Base-by-base conservation (phyloP, 2,113 vertebrate species). In the Crotalus viridis region DNA sequence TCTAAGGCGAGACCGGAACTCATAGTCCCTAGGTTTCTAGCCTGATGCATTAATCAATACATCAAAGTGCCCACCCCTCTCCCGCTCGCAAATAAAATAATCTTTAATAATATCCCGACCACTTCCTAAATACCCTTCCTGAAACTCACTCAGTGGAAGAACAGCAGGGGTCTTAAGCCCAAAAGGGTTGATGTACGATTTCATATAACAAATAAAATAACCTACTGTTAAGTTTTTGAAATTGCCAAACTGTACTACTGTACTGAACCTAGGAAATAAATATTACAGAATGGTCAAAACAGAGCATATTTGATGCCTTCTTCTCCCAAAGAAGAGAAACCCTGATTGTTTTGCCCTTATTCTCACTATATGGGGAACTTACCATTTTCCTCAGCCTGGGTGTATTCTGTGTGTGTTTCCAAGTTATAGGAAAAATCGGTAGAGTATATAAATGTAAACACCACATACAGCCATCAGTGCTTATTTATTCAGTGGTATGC, bases 401-500 rank as follows among this genome's bases (percentile, higher is more conserved):
- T 48, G 4, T 87, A 87, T 87, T 5, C n/a, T 56, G 7, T 43
- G 3, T 17, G 7, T 81, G 17, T 81, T 43, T 81, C 74, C 74
- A 81, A 81, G 21, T 81, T 81, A 0, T 89, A 0, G 3, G 8
- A 92, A n/a, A 48, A 59, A 56, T 0, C 33, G 61, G 3, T 1
- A 7, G 86, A 28, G 81, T 55, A 87, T 91, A 91, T 94, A 95
- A 93, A 96, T 92, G 93, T 94, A 87, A 93, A 87, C 88, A 74
- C 64, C 86, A 43, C 96, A 92, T 17, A 6, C 0, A 1, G 54
- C 92, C 52, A 74, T 69, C 92, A 28, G 91, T 0, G 0, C 28
- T 93, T 97, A 86, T 96, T 97, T 96, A 97, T 96, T 93, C 13
- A 0, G 91, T 88, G 93, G 94, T 88, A 92, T 93, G 95, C 94